Percentiles rank a stretch among this genome's conserved stretches.
Evolutionary conservation across 2,797 vertebrate genomes (phyloP).

Genomic region (Hafferia zeledoni): DNA sequence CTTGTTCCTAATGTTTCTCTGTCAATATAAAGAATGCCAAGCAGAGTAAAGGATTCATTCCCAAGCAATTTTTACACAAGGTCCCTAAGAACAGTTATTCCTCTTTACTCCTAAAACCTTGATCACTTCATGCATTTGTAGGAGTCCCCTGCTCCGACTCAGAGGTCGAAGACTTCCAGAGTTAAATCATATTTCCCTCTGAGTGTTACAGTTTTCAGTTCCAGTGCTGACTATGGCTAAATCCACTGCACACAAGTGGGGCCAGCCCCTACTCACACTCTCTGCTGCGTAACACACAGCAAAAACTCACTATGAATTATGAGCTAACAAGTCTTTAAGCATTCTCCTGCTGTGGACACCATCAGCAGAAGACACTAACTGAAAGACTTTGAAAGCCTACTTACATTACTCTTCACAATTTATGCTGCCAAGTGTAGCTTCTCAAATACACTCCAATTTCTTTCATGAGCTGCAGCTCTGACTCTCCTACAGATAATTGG

Average conservation of each 20-base stretch:
- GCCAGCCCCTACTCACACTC: background rate
- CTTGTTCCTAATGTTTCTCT: background rate
- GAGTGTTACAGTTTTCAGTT: background rate
- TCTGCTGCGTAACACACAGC: background rate
- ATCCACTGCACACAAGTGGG: background rate
- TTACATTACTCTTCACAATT: background rate
- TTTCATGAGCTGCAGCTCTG: background rate
- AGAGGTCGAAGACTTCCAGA: background rate
- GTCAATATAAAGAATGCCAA: background rate
- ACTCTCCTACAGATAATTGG: background rate
- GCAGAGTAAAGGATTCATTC: background rate
- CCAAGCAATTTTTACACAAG: background rate
- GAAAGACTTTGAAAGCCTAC: background rate
- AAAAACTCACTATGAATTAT: background rate
- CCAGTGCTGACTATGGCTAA: background rate
- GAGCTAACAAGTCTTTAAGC: background rate
- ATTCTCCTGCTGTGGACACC: background rate
- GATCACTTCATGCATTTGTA: background rate
- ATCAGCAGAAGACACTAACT: background rate
- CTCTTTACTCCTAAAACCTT: background rate
- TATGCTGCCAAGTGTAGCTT: background rate
- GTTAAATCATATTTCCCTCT: background rate
- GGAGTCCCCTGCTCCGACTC: background rate
- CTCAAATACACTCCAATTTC: background rate
- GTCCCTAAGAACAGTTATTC: background rate